These are phyloP conservation scores for Heterotilapia buettikoferi DNA, from an alignment of 2,113 vertebrate species.

Conservation along the genomic window DNA sequence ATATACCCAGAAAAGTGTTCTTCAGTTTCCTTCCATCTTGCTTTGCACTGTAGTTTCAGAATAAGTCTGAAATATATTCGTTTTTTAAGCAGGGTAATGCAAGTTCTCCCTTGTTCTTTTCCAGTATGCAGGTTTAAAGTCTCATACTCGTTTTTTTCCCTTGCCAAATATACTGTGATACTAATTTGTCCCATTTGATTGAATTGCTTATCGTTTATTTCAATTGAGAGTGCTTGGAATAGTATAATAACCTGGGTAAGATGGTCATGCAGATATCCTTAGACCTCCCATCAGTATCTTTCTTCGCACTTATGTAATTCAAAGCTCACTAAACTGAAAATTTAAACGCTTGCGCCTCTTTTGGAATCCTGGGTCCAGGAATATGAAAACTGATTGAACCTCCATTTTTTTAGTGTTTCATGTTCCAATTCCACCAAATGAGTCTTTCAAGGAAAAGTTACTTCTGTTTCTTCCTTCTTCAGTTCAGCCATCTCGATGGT, in stretches of 20 bases:
- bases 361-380: background rate
- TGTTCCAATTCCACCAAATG: background rate
- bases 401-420: background rate
- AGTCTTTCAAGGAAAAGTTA: background rate
- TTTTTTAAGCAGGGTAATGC: background rate
- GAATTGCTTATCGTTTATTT: background rate
- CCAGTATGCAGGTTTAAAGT: background rate
- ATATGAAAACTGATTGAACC: background rate
- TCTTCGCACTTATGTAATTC: background rate
- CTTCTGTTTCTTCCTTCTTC: background rate
- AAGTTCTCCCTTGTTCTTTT: background rate
- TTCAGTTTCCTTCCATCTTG: background rate
- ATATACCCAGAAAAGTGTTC: background rate
- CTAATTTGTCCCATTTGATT: background rate
- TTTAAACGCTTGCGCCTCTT: background rate
- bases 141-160: background rate
- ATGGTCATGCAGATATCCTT: background rate
- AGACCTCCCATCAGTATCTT: background rate
- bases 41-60: background rate
- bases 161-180: background rate
- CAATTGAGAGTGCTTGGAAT: background rate
- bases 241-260: background rate
- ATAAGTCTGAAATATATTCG: fast-evolving
- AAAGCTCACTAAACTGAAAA: background rate
- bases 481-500: background rate